These are phyloP conservation scores for Alectoris magna DNA, from an alignment of 2,797 vertebrate species.

Conservation along the genomic window DNA sequence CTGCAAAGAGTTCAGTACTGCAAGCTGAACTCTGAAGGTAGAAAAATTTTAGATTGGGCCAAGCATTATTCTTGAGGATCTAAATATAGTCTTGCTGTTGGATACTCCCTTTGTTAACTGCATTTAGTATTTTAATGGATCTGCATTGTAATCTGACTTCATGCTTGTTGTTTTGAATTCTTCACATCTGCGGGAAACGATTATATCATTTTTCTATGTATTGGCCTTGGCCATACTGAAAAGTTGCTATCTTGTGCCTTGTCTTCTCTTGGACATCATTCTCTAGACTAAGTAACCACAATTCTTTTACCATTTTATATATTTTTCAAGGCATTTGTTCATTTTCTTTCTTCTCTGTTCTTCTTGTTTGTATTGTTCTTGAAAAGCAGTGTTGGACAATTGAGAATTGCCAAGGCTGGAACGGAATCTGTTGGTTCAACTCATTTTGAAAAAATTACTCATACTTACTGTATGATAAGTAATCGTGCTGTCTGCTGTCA, in stretches of 20 bases:
- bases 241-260: slow-evolving; percentile 22
- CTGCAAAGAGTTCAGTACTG: neutral
- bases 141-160: neutral
- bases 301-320: slow-evolving; percentile 6
- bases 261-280: neutral
- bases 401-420: neutral
- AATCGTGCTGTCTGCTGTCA: neutral
- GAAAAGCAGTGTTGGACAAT: neutral
- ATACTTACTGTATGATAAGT: neutral
- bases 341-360: neutral
- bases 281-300: neutral
- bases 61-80: neutral
- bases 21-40: neutral
- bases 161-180: neutral
- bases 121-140: neutral
- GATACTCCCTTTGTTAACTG: neutral
- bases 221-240: neutral
- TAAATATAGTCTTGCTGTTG: neutral
- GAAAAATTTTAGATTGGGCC: neutral
- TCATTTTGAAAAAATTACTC: neutral
- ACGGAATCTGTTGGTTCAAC: neutral
- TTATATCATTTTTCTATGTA: neutral
- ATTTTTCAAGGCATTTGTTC: slow-evolving; percentile 9
- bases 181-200: neutral
- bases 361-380: neutral